A percentile compares a stretch with the other conserved stretches of the same genome.
Conservation (phyloP, 2,888 invertebrate genomes). For the Cremastinae sp. region DNA sequence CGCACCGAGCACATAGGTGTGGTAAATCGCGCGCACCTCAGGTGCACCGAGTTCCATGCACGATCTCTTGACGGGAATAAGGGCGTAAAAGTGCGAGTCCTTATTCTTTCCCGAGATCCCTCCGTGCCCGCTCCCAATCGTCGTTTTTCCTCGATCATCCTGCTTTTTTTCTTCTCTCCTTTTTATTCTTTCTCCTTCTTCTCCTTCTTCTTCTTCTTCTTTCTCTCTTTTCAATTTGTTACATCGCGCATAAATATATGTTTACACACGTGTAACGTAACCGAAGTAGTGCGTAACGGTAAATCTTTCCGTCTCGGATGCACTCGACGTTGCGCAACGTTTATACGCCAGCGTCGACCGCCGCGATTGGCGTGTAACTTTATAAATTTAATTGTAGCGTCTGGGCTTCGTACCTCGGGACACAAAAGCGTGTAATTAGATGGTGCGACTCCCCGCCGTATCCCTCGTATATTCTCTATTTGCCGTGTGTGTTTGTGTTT, state of each 20-base stretch:
- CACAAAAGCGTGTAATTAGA: slow-evolving; percentile 57
- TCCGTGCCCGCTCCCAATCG: slow-evolving; percentile 28
- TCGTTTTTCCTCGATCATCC: neutral
- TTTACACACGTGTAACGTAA: neutral
- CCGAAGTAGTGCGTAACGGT: slow-evolving; percentile 45
- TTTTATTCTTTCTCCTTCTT: neutral
- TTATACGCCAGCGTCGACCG: slow-evolving; percentile 49
- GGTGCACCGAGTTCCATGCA: too few species aligned
- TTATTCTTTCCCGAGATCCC: too few species aligned
- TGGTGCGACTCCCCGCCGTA: slow-evolving; percentile 22
- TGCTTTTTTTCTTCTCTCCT: neutral
- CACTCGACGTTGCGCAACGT: slow-evolving; percentile 46
- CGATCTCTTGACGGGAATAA: too few species aligned
- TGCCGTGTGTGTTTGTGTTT: neutral
- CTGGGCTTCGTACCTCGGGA: slow-evolving; percentile 35
- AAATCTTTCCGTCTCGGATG: slow-evolving; percentile 31
- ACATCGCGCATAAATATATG: neutral
- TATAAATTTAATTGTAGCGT: slow-evolving; percentile 60
- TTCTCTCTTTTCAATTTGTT: neutral
- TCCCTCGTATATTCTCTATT: neutral
- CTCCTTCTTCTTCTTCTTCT: neutral
- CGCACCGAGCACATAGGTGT: too few species aligned
- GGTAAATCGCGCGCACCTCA: too few species aligned
- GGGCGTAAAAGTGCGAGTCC: too few species aligned
- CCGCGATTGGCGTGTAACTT: slow-evolving; percentile 51